Percentiles rank a stretch among this genome's conserved stretches.
phyloP scores from a whole-genome alignment of 2,113 vertebrate species.

The Labrus mixtus region DNA sequence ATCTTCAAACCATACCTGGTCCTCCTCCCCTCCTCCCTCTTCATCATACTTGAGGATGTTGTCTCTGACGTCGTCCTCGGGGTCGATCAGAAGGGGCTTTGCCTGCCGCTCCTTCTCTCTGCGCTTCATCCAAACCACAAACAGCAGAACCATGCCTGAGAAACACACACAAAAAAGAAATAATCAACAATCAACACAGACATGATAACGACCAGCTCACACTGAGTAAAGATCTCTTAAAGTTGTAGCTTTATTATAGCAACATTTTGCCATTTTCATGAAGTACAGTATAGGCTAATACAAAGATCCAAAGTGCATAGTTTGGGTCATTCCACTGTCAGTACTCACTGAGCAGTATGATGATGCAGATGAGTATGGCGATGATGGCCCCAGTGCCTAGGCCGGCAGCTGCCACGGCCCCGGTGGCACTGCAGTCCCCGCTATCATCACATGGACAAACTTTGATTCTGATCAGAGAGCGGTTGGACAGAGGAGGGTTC shows the following conservation, averaged over 20 bases:
- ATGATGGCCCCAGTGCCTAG: constrained; percentile 97
- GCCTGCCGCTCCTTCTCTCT: constrained; percentile 95
- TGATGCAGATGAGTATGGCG: constrained; percentile 95
- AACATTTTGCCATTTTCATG: too few relatives aligned
- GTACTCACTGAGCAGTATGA: constrained; percentile 95
- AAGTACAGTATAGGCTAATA: too few relatives aligned
- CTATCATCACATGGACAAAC: constrained; percentile 96
- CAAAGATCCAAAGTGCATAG: neutral
- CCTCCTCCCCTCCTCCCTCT: constrained; percentile 97
- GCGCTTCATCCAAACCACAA: constrained; percentile 95
- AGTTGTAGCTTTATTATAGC: too few relatives aligned
- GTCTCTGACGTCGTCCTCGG: constrained; percentile 95
- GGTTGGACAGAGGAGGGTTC: constrained; percentile 95
- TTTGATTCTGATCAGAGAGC: constrained; percentile 93
- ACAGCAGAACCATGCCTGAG: constrained; percentile 94
- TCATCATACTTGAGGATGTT: constrained; percentile 98
- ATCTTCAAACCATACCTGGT: constrained; percentile 86
- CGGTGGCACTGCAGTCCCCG: constrained; percentile 92
- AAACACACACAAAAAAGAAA: neutral
- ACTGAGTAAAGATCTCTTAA: neutral
- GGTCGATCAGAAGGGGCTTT: constrained; percentile 96
- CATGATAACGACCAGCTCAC: too few relatives aligned
- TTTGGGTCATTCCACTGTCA: neutral
- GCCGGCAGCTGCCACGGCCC: constrained; percentile 92
- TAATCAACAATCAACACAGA: too few relatives aligned